Evolutionary conservation across 2,888 invertebrate genomes (phyloP).

Genomic region (Apodemia mormo): DNA sequence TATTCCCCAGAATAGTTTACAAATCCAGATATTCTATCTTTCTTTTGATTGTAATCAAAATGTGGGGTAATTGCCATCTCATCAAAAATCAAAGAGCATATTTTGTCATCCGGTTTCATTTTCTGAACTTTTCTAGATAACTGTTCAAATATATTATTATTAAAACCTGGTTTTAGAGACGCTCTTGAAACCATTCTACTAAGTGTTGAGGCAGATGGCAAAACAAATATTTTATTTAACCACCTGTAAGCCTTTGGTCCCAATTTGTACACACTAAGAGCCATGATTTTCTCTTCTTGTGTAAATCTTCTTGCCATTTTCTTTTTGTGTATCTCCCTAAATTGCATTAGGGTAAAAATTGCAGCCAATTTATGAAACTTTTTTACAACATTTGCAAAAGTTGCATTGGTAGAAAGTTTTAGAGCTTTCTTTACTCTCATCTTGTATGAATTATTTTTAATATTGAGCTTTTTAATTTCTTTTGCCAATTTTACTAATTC

Average conservation of each 20-base stretch:
- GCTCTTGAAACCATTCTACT: constrained; percentile 29
- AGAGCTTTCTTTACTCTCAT: neutral
- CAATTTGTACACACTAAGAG: constrained; percentile 28
- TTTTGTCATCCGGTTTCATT: constrained; percentile 25
- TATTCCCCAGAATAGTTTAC: constrained; percentile 16
- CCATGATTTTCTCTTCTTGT: constrained; percentile 31
- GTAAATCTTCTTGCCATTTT: constrained; percentile 32
- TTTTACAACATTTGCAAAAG: constrained; percentile 7
- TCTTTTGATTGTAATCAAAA: constrained; percentile 27
- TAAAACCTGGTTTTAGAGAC: constrained; percentile 30
- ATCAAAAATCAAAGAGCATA: constrained; percentile 19
- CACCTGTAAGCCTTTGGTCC: constrained; percentile 28
- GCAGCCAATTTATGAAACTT: constrained; percentile 23
- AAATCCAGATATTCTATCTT: constrained; percentile 29
- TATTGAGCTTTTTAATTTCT: neutral
- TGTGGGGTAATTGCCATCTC: constrained; percentile 24
- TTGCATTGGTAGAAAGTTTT: neutral
- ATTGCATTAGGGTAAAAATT: constrained; percentile 30
- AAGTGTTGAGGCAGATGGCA: constrained; percentile 31
- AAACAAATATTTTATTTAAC: constrained; percentile 29
- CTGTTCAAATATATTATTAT: constrained; percentile 32
- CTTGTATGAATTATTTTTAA: neutral
- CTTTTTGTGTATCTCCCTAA: constrained; percentile 27
- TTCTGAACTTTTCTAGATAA: constrained; percentile 25
- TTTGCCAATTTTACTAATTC: too few species aligned